Evolutionary conservation across 1,140 invertebrate species (phyloP).

Genomic region (Psix sp.): DNA sequence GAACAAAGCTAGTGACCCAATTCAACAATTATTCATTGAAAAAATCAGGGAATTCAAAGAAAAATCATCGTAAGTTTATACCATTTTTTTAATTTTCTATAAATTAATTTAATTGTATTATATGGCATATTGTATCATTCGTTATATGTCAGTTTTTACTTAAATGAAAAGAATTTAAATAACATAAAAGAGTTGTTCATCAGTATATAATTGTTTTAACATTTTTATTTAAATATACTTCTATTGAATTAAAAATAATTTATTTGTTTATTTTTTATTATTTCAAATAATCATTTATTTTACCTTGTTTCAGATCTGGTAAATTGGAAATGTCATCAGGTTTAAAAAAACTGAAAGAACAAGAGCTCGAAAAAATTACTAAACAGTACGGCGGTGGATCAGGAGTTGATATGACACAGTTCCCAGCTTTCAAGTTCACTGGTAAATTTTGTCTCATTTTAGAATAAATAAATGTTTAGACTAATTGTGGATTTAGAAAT

Average conservation of each 20-base stretch:
- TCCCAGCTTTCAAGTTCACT: conserved; percentile 89
- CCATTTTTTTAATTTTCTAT: neutral
- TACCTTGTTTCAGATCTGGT: conserved; percentile 84
- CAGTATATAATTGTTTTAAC: neutral
- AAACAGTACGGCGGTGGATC: conserved; percentile 85
- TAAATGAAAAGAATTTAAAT: too few relatives aligned
- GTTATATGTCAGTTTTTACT: too few relatives aligned
- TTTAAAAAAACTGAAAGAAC: conserved; percentile 84
- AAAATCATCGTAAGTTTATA: conserved; percentile 82
- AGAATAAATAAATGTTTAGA: neutral
- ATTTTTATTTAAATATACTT: too few relatives aligned
- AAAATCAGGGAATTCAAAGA: conserved; percentile 94
- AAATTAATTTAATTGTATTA: neutral
- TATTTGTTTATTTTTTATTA: neutral
- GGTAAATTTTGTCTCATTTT: conserved; percentile 71
- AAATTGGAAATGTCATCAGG: conserved; percentile 87
- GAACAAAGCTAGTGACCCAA: conserved; percentile 89
- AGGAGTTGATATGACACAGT: conserved; percentile 90
- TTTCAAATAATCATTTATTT: conserved; percentile 2
- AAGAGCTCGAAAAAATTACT: conserved; percentile 88
- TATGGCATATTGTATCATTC: too few relatives aligned
- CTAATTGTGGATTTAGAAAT: neutral
- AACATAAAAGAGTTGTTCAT: neutral
- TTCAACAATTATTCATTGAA: conserved; percentile 95
- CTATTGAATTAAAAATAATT: too few relatives aligned